Percentiles rank a stretch among this genome's conserved stretches.
phyloP scores from a whole-genome alignment of 2,113 vertebrate genomes.

The Antennarius striatus region DNA sequence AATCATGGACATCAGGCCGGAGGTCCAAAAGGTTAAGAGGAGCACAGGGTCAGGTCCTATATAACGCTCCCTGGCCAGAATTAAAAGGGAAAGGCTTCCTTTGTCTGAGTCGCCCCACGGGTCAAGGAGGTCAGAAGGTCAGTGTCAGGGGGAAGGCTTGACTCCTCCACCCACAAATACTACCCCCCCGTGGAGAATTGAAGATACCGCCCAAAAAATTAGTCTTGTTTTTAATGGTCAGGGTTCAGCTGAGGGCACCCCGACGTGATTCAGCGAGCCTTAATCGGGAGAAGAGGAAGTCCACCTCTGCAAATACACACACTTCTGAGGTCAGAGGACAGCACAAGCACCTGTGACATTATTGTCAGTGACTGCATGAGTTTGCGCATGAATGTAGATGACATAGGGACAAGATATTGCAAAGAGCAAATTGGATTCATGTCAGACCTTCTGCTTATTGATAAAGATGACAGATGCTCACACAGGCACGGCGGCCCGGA shows the following conservation, averaged over 20 bases:
- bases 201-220: constrained; percentile 68
- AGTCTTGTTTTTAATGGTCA: constrained; percentile 63
- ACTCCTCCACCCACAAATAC: constrained; percentile 60
- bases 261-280: constrained; percentile 52
- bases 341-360: constrained; percentile 68
- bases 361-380: constrained; percentile 40
- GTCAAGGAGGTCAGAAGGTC: constrained; percentile 82
- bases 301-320: constrained; percentile 42
- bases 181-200: constrained; percentile 53
- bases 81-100: constrained; percentile 83
- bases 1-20: constrained; percentile 77
- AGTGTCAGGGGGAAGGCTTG: constrained; percentile 74
- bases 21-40: constrained; percentile 81
- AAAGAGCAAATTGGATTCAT: constrained; percentile 70
- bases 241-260: constrained; percentile 60
- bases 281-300: constrained; percentile 79
- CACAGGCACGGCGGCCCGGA: constrained; percentile 57
- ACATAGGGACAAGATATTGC: constrained; percentile 59
- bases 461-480: constrained; percentile 77
- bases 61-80: constrained; percentile 74
- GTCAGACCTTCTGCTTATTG: constrained; percentile 69
- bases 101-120: constrained; percentile 75
- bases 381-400: constrained; percentile 52
- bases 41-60: constrained; percentile 74
- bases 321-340: constrained; percentile 72